Evolutionary conservation across 2,888 invertebrate genomes (phyloP).

Genomic region (Lasioglossum calceatum): DNA sequence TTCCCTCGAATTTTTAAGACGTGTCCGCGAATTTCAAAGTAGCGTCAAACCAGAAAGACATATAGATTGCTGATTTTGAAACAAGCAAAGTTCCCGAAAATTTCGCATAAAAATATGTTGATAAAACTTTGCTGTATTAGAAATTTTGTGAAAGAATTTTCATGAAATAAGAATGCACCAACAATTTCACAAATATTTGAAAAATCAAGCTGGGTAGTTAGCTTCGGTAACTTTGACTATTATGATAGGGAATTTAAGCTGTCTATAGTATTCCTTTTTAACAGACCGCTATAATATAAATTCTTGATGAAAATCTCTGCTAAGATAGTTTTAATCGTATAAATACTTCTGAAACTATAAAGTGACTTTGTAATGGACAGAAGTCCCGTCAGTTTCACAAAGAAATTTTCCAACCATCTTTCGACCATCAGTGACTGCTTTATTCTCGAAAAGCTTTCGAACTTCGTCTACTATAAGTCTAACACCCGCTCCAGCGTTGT

Average conservation of each 20-base stretch:
- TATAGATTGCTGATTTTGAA: neutral
- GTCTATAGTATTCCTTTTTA: neutral
- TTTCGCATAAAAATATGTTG: neutral
- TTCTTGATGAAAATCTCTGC: neutral
- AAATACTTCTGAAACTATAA: conserved; percentile 6
- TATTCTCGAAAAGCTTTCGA: conserved; percentile 2
- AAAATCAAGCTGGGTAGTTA: neutral
- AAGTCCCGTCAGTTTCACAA: neutral
- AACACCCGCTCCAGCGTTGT: neutral
- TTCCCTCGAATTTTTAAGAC: conserved; percentile 22
- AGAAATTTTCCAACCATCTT: neutral
- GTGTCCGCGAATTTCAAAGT: conserved; percentile 17
- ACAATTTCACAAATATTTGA: neutral
- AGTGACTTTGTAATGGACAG: neutral
- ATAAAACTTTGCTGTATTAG: neutral
- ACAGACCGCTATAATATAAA: neutral
- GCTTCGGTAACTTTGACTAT: neutral
- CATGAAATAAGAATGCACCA: neutral
- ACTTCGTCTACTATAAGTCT: neutral
- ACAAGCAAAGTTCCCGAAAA: neutral
- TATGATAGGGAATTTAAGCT: neutral
- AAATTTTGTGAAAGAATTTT: neutral
- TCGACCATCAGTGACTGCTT: neutral
- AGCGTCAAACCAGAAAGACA: conserved; percentile 7
- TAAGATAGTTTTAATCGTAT: neutral